A percentile compares a stretch with the other conserved stretches of the same genome.
Evolutionary conservation across 2,113 vertebrate genomes (phyloP).

Genomic region (Protobothrops flavoviridis): DNA sequence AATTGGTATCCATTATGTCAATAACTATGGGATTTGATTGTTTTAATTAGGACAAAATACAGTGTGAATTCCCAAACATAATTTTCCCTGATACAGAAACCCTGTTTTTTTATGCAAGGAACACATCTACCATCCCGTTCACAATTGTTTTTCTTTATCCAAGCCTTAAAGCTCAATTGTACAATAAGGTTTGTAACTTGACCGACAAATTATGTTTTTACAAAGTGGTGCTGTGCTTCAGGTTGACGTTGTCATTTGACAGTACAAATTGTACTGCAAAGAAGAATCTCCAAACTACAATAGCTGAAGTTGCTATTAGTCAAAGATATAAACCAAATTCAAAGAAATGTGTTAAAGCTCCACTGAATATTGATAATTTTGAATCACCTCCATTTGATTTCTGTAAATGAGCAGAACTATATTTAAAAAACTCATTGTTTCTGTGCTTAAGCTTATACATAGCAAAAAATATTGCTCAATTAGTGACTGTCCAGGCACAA

Average conservation of each 20-base stretch:
- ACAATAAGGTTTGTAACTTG: background rate
- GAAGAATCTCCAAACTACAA: background rate
- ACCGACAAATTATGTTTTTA: background rate
- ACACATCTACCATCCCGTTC: background rate
- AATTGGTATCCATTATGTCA: background rate
- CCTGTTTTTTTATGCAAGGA: background rate
- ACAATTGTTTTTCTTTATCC: background rate
- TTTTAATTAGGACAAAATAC: background rate
- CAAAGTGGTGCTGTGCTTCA: background rate
- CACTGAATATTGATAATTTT: background rate
- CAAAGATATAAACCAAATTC: background rate
- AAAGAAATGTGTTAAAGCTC: background rate
- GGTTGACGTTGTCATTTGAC: background rate
- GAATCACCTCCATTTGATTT: background rate
- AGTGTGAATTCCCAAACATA: background rate
- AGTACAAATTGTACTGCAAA: background rate
- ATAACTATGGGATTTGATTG: background rate
- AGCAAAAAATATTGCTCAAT: conserved; percentile 70
- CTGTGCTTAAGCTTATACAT: background rate
- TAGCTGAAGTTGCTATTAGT: background rate
- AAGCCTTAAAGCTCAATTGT: background rate
- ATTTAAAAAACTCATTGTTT: background rate
- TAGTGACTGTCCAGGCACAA: conserved; percentile 50
- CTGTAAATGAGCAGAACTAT: background rate
- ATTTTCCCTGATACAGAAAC: background rate